Evolutionary conservation across 2,888 invertebrate species (phyloP), one percentile per base, ranked within the genome.

Genomic region (Drosophila vallismaia): DNA sequence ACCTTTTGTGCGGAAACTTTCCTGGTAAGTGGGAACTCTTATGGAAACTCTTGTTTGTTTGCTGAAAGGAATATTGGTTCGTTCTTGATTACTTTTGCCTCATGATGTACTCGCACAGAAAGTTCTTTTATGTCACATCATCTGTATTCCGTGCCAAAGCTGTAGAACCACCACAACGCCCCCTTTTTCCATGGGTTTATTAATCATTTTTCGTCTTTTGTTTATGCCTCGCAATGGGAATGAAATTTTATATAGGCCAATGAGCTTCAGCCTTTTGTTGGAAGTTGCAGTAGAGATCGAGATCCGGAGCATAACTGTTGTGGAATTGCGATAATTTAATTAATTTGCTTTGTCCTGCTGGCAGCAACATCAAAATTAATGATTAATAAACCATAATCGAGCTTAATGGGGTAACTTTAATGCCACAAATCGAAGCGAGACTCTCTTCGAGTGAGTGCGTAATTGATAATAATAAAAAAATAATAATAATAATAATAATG

Each of bases 241-340:
- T 51, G 29, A 14, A 46, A 48, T 9, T 33, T 19, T 58, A 69
- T 82, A 68, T 86, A 64, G 82, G 82, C 79, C 82, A 82, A 68
- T 76, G 54, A 56, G 50, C 59, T 63, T 70, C 24, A 46, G 63
- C 31, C 68, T 45, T 59, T 72, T 71, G 64, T 56, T 63, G 48
- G 45, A 40, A 31, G 57, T 48, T 8, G 14, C 63, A 29, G 46
- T 19, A 42, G 51, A 63, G 24, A 26, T 54, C 64, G 24, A 64
- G 74, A 56, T 44, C 49, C 64, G 52, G 50, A 14, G 44, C 55
- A 60, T 45, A 68, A 59, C 31, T 62, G 55, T 44, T 52, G 58
- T 50, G 64, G 19, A 62, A 73, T 76, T 51, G 33, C 63, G 26
- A 63, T 55, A 71, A 62, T 75, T 62, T 51, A 59, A 60, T 62